Base-by-base conservation (phyloP, 2,113 vertebrate species). In the Sorex fumeus region DNA sequence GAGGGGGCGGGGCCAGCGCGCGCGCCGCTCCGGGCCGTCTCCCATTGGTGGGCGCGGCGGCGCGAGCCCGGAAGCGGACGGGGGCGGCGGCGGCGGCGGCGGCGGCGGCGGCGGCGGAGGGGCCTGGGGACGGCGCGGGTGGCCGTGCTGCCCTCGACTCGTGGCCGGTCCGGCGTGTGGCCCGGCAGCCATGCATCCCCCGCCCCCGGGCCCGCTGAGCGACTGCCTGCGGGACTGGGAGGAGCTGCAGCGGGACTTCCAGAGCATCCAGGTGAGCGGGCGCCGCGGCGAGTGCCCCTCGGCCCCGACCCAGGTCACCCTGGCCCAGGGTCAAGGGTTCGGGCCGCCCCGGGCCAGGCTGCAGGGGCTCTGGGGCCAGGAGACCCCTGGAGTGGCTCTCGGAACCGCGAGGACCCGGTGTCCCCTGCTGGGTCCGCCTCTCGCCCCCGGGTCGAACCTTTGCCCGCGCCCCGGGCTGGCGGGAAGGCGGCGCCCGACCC, bases 251-350 rank as follows among this genome's bases (percentile, higher is more conserved):
- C 98, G 98, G 86, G 98, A 99, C 88, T 98, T 98, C 96, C 98
- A 98, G 84, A 95, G 97, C 87, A 98, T 98, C 95, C 99, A 99
- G 99, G 99, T 99, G 97, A 97, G 96, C 16, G n/a, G 53, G 53
- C 40, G 7, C 64, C 23, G 2, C 43, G 8, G 81, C 23, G 19
- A 62, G 47, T 1, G 60, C 71, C 45, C 69, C 4, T 27, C 60
- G 81, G 72, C 64, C 70, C 72, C 6, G 32, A 91, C 92, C 92
- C 87, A 5, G 4, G 27, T 69, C 72, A 64, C 94, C 92, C 75
- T 45, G 75, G 50, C n/a, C 45, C 13, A 19, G 53, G 8, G 79
- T 71, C 91, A 92, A 94, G 57, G 57, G 76, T 87, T 92, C 62
- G 27, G 84, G 70, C 66, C 36, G 47, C 36, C 15, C 16, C 8